Conservation (phyloP, 2,888 invertebrate species). For the Dryocosmus kuriphilus region DNA sequence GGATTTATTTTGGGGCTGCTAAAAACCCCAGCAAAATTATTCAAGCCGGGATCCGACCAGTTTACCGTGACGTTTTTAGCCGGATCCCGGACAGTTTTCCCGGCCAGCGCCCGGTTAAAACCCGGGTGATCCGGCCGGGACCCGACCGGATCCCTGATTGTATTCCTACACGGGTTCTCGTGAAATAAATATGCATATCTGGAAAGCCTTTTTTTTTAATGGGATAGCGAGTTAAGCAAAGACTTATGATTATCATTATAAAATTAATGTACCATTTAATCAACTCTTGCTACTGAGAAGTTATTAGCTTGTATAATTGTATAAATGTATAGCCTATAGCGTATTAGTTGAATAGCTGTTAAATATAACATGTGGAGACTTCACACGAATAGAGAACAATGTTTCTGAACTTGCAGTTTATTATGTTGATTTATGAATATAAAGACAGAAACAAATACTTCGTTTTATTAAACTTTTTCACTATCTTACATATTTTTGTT, state of each 20-base stretch:
- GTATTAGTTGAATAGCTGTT: background rate
- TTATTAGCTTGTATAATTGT: conserved; percentile 12
- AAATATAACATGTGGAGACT: background rate
- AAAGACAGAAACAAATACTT: background rate
- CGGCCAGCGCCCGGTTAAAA: no score
- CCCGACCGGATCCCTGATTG: no score
- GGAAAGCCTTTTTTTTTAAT: conserved; percentile 3
- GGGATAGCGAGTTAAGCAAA: background rate
- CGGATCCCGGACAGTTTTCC: no score
- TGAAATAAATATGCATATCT: background rate
- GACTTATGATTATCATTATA: conserved; percentile 18
- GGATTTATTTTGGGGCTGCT: no score
- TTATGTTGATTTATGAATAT: conserved; percentile 2
- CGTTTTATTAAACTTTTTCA: background rate
- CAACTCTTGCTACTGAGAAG: conserved; percentile 12
- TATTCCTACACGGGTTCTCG: no score
- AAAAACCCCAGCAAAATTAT: no score
- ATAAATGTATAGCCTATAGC: background rate
- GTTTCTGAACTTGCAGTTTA: background rate
- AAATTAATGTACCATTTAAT: conserved; percentile 27
- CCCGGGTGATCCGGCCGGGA: no score
- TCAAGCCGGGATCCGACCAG: no score
- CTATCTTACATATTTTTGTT: background rate
- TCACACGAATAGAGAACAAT: background rate
- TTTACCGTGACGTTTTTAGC: no score